Evolutionary conservation across 2,888 invertebrate species (phyloP).

Genomic region (Plemyria rubiginata): DNA sequence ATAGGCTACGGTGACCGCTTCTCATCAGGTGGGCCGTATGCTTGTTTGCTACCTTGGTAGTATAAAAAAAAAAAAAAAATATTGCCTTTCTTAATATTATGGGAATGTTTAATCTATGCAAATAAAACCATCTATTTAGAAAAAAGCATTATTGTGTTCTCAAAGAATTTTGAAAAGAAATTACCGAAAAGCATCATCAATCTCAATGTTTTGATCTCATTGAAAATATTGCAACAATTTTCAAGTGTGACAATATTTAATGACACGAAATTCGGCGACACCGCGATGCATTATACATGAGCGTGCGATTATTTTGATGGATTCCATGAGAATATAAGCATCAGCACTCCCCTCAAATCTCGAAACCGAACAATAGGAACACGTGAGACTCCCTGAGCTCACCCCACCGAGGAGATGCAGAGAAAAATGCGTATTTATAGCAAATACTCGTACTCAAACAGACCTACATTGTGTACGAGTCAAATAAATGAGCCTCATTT

Average conservation of each 20-base stretch:
- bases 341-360: constrained; percentile 82
- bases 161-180: neutral
- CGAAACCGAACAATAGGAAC: constrained; percentile 82
- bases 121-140: too few species aligned
- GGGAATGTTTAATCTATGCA: neutral
- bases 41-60: too few species aligned
- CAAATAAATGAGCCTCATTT: constrained; percentile 85
- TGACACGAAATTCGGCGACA: constrained; percentile 73
- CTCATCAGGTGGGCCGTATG: too few species aligned
- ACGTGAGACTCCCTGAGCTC: constrained; percentile 82
- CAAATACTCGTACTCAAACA: constrained; percentile 86
- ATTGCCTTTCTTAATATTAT: neutral
- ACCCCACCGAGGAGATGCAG: constrained; percentile 82
- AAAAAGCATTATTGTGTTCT: too few species aligned
- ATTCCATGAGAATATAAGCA: constrained; percentile 79
- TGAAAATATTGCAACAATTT: constrained; percentile 39
- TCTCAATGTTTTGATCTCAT: constrained; percentile 44
- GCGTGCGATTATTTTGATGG: constrained; percentile 81
- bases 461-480: constrained; percentile 85
- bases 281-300: constrained; percentile 77
- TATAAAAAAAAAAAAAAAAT: too few species aligned
- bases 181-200: constrained; percentile 31
- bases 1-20: too few species aligned
- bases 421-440: constrained; percentile 86
- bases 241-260: constrained; percentile 61